phyloP scores from a whole-genome alignment of 2,888 invertebrate genomes.

The Macropis europaea region DNA sequence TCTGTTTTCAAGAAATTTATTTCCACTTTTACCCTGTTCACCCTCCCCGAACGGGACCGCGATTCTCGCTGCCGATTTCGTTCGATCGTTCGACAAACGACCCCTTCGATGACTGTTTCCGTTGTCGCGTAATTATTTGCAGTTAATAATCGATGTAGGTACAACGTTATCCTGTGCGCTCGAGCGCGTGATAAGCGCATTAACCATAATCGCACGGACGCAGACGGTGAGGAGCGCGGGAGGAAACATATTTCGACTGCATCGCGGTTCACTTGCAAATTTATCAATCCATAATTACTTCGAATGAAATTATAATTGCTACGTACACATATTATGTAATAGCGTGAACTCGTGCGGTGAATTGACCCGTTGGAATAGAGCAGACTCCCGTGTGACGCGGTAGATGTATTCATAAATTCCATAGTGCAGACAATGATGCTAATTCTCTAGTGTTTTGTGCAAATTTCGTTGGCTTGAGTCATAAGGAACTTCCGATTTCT shows the following conservation, averaged over 20 bases:
- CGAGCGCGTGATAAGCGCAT: conserved; percentile 13
- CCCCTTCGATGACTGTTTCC: neutral
- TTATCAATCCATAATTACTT: conserved; percentile 4
- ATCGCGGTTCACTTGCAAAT: neutral
- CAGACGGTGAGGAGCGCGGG: neutral
- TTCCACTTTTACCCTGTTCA: conserved; percentile 26
- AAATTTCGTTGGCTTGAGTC: too few species aligned
- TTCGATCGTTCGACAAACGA: neutral
- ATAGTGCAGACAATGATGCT: too few species aligned
- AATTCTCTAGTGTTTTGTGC: too few species aligned
- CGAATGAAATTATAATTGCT: conserved; percentile 1
- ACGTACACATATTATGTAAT: too few species aligned
- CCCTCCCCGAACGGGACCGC: neutral
- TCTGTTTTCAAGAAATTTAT: conserved; percentile 60
- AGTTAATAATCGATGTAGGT: neutral
- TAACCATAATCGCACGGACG: conserved; percentile 9
- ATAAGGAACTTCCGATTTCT: too few species aligned
- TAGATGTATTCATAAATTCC: too few species aligned
- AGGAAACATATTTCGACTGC: conserved; percentile 18
- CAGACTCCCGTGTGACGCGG: too few species aligned
- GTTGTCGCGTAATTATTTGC: conserved; percentile 1
- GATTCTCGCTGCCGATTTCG: neutral
- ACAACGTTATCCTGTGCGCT: conserved; percentile 1
- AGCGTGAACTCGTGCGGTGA: too few species aligned
- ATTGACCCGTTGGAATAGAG: too few species aligned